These are phyloP conservation scores for Synergus itoensis DNA, from an alignment of 2,888 invertebrate genomes.

Conservation along the genomic window DNA sequence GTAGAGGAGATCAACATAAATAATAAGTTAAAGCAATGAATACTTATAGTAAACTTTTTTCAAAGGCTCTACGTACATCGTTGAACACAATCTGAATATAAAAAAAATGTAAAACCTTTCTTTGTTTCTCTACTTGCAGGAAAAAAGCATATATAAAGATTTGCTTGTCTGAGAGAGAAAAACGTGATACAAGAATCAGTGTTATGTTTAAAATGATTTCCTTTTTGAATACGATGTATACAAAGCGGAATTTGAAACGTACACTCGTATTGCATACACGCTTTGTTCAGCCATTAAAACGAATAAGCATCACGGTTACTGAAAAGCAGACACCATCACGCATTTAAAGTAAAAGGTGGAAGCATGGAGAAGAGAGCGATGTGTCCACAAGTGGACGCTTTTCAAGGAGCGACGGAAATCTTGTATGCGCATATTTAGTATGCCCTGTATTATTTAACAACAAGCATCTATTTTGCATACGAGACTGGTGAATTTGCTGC, in stretches of 20 bases:
- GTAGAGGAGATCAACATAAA: neutral
- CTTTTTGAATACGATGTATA: neutral
- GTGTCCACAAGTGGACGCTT: constrained; percentile 62
- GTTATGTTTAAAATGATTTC: constrained; percentile 22
- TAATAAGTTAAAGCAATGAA: too few relatives aligned
- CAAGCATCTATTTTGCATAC: constrained; percentile 56
- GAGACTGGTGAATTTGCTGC: constrained; percentile 60
- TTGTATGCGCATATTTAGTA: constrained; percentile 70
- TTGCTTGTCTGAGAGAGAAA: neutral
- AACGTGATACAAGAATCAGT: neutral
- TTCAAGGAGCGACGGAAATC: constrained; percentile 62
- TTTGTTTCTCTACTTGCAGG: neutral
- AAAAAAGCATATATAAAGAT: neutral
- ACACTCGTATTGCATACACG: constrained; percentile 55
- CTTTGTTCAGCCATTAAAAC: constrained; percentile 51
- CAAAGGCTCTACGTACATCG: too few relatives aligned
- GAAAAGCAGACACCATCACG: constrained; percentile 58
- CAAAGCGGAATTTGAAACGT: constrained; percentile 44
- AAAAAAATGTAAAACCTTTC: too few relatives aligned
- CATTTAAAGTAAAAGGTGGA: constrained; percentile 55
- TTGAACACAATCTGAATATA: too few relatives aligned
- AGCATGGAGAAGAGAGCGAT: constrained; percentile 55
- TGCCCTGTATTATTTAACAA: constrained; percentile 67
- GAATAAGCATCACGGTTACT: constrained; percentile 60
- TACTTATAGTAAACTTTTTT: too few relatives aligned